These are phyloP conservation scores for Thecocarcelia acutangulata DNA, from an alignment of 2,888 invertebrate species.

Conservation along the genomic window DNA sequence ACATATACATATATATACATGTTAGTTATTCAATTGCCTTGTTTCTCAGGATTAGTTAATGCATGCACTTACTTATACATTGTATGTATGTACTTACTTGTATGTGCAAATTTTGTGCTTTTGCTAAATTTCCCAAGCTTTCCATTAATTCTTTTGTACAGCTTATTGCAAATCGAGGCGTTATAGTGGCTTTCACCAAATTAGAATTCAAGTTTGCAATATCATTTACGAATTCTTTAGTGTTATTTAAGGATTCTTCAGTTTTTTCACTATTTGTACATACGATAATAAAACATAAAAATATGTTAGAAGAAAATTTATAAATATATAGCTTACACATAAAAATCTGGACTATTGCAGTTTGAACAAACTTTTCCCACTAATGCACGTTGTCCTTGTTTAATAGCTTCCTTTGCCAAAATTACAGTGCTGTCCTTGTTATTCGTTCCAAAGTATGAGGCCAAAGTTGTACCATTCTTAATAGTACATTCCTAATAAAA, in stretches of 20 bases:
- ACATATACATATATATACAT: not conserved
- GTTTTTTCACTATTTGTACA: slow-evolving; percentile 84
- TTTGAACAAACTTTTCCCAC: slow-evolving; percentile 89
- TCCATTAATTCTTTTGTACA: slow-evolving; percentile 88
- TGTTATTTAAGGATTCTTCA: slow-evolving; percentile 84
- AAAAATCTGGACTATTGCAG: slow-evolving; percentile 78
- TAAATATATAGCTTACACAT: slow-evolving; percentile 75
- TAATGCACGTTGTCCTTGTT: slow-evolving; percentile 89
- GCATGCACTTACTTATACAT: no score
- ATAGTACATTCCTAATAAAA: slow-evolving; percentile 86
- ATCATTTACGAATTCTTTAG: slow-evolving; percentile 84
- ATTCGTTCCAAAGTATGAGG: slow-evolving; percentile 92
- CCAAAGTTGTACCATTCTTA: slow-evolving; percentile 92
- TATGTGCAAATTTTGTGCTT: slow-evolving; percentile 86
- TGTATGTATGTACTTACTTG: slow-evolving; percentile 83
- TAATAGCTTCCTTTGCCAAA: slow-evolving; percentile 86
- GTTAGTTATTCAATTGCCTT: no score
- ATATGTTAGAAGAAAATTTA: not conserved
- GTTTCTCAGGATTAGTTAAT: no score
- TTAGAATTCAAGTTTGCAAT: slow-evolving; percentile 83
- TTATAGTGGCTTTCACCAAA: slow-evolving; percentile 89
- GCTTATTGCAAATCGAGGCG: slow-evolving; percentile 92
- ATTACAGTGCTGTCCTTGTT: slow-evolving; percentile 87
- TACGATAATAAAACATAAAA: no score
- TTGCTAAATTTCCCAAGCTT: slow-evolving; percentile 86